Evolutionary conservation across 2,113 vertebrate species (phyloP), one percentile per base, ranked within the genome.

Genomic region (Apaloderma vittatum): DNA sequence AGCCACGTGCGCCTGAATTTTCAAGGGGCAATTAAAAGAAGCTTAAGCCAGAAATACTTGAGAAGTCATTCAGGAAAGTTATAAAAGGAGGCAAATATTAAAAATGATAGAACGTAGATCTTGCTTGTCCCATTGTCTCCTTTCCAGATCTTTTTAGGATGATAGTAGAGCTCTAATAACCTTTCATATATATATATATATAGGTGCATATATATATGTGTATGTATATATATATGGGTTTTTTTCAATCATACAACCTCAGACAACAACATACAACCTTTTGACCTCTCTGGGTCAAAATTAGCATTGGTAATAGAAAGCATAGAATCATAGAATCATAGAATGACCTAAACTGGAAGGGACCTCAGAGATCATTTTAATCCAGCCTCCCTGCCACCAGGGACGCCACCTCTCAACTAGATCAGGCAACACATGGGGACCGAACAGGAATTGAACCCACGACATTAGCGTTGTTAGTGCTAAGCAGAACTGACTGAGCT

Each of bases 1-100:
- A 75, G 9, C 3, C 46, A 46, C 1, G 1, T 63, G 17, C 51
- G 14, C 26, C 18, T 0, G 0, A 61, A 73, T 49, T 85, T 91
- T 49, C 32, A 70, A 86, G 57, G 23, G 24, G 5, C 13, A 81
- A 14, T 71, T 67, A 71, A 48, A 32, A 91, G 49, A 6, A 79
- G 1, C 11, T 22, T 85, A 54, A 70, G 18, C 14, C 32, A 73
- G 59, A 95, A 90, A 72, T 88, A 65, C 58, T 88, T 12, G 2
- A 54, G 30, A 85, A 87, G 22, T 46, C 5, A 68, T 62, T 76
- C 29, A 70, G 19, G 6, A 90, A 58, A 58, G 6, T 36, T 87
- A 24, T 40, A 93, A 43, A 66, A 21, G 5, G 17, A 76, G 23
- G 29, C 3, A 58, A 49, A 11, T 62, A 34, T 30, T 83, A 45